Base-by-base conservation (phyloP, 2,797 vertebrate genomes). In the Hirundo rustica region DNA sequence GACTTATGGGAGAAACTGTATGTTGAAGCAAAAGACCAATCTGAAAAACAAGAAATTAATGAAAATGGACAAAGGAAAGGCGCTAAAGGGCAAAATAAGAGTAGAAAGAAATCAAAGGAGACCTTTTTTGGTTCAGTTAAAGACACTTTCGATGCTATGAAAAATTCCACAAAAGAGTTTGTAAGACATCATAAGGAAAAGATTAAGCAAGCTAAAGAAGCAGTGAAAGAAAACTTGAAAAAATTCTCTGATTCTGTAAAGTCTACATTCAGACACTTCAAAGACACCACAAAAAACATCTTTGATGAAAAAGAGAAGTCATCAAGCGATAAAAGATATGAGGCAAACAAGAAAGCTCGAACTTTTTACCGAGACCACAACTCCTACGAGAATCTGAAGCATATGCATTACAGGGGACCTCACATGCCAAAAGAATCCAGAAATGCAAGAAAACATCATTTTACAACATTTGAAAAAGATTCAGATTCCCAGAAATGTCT, bases 131-230 rank as follows among this genome's bases (percentile, higher is more conserved):
- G 98, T 62, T 99, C 98, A 42, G 98, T 99, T 81, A 99, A 99
- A 94, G 98, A 99, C 95, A 99, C 99, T 2, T 99, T 99, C 55
- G 99, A 99, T 76, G 99, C 99, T 7, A 98, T 99, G 97, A 99
- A 99, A 96, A 99, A 99, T 98, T 99, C 99, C 71, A 99, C 99
- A 2, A 99, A 99, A 91, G 99, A 99, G 94, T 99, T 99, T 93
- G 99, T 99, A 75, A 98, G 99, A 74, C 99, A 99, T 93, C 99
- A 99, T 96, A 99, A 99, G 95, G 99, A 99, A 97, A 99, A 99
- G 97, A 99, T 99, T 89, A 99, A 99, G 95, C 99, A 99, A 96
- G 99, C 99, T 67, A 99, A 99, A 96, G 98, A 99, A 97, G 99
- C 99, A 1, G 99, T 99, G 84, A 99, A 99, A 96, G 99, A 99